phyloP scores from a whole-genome alignment of 2,113 vertebrate species.

The Microtus oregoni region DNA sequence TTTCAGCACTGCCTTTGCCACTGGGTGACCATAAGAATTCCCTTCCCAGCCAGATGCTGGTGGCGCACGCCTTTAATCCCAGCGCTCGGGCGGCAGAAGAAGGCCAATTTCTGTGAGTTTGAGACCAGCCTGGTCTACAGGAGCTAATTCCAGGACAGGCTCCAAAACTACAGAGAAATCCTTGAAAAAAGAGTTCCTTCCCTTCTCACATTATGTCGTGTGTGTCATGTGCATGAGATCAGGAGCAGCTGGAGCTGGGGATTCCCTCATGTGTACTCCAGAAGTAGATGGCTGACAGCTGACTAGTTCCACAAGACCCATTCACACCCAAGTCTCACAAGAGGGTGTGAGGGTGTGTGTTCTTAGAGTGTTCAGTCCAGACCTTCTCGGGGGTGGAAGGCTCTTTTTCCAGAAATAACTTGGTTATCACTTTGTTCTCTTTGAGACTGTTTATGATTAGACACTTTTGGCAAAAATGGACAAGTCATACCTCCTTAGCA shows the following conservation, averaged over 20 bases:
- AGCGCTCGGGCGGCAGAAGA: too few species aligned
- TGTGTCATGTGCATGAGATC: slow-evolving; percentile 81
- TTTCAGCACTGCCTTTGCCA: slow-evolving; percentile 28
- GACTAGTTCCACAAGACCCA: slow-evolving; percentile 83
- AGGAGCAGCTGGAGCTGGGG: slow-evolving; percentile 86
- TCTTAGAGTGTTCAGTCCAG: slow-evolving; percentile 94
- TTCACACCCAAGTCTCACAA: slow-evolving; percentile 77
- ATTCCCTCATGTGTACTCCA: slow-evolving; percentile 77
- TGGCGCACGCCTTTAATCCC: too few species aligned
- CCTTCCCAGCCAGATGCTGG: background rate
- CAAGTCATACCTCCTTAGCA: background rate
- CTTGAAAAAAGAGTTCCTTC: too few species aligned
- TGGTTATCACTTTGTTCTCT: background rate
- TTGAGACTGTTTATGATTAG: background rate
- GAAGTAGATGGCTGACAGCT: slow-evolving; percentile 78
- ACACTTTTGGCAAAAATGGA: background rate
- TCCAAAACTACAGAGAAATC: too few species aligned
- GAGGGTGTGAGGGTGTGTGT: slow-evolving; percentile 86
- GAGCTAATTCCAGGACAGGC: too few species aligned
- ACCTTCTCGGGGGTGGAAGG: slow-evolving; percentile 79
- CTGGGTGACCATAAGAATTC: background rate
- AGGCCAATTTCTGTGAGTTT: too few species aligned
- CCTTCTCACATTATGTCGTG: slow-evolving; percentile 61
- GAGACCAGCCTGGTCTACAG: too few species aligned
- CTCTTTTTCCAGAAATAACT: background rate